Evolutionary conservation across 2,113 vertebrate genomes (phyloP), one percentile per base, ranked within the genome.

Genomic region (Merops nubicus): DNA sequence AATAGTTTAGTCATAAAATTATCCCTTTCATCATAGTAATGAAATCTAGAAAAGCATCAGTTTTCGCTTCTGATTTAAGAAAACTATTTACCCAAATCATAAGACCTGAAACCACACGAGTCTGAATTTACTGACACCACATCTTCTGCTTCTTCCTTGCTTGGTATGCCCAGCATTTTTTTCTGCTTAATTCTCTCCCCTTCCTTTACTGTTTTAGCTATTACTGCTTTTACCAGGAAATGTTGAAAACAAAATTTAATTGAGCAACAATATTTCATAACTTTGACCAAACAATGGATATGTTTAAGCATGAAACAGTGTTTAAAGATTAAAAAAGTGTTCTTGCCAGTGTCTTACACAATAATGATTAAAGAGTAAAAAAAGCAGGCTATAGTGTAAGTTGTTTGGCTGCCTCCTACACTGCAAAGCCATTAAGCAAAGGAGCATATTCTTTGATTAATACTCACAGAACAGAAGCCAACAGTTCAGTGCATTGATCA

Each of bases 251-350:
- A 96, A 85, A 91, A 91, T 80, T 93, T 83, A 65, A 88, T 96
- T 96, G 93, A 95, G 93, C 85, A 96, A 96, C 74, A 85, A 63
- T 40, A 95, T 97, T 96, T 97, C 96, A 93, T 95, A 96, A 97
- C 90, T 93, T 96, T 70, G 88, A 93, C 90, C 72, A 85, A 96
- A 94, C 93, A 97, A 93, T 83, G 85, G 93, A 70, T 89, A 96
- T 80, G 91, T 80, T 96, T 93, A 93, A 96, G 90, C 91, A 95
- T 56, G 82, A 96, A 96, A 94, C 25, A 93, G 38, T 90, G 84
- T 96, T 96, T 94, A 91, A 88, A 93, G 91, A 91, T 69, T 73
- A 88, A 91, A 92, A 83, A 91, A n/a, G 15, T 43, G 20, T 56
- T 96, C 85, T 91, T 94, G 93, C 74, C 88, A 85, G 75, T 73